Evolutionary conservation across 53 echinoderm and acorn worm species (phyloP).

Genomic region (Astropecten irregularis): DNA sequence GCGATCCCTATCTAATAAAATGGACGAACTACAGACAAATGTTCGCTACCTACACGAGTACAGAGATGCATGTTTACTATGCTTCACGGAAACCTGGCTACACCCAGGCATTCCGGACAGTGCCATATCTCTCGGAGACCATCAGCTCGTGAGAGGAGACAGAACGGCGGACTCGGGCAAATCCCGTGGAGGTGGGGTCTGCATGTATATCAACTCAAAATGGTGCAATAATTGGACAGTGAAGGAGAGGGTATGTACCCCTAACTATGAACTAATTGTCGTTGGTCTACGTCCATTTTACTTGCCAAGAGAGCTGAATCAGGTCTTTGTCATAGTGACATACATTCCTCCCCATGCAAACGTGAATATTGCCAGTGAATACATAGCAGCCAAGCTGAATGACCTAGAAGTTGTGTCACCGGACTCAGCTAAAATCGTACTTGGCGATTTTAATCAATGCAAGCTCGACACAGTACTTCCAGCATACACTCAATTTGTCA

Average conservation of each 20-base stretch:
- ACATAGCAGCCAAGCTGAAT: constrained; percentile 20
- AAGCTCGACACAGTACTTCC: constrained; percentile 14
- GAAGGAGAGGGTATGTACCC: background rate
- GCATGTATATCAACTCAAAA: constrained; percentile 14
- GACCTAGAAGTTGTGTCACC: constrained; percentile 17
- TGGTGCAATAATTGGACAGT: constrained; percentile 21
- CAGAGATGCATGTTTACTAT: constrained; percentile 35
- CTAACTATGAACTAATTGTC: constrained; percentile 40
- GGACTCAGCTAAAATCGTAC: constrained; percentile 52
- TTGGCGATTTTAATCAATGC: constrained; percentile 65
- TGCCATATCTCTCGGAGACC: background rate
- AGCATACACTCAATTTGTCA: constrained; percentile 46
- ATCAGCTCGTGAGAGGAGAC: constrained; percentile 16
- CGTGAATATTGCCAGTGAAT: constrained; percentile 33
- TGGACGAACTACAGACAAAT: constrained; percentile 47
- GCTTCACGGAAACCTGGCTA: constrained; percentile 65
- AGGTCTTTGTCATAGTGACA: constrained; percentile 40
- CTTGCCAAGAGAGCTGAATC: constrained; percentile 58
- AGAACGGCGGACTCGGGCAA: constrained; percentile 53
- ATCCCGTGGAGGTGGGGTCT: background rate
- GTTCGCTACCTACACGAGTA: constrained; percentile 32
- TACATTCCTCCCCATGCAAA: constrained; percentile 62
- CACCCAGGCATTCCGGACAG: background rate
- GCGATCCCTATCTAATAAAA: constrained; percentile 39
- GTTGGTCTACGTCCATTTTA: constrained; percentile 54